Conservation (phyloP, 53 echinoderm and acorn worm species). For the Astropecten irregularis region DNA sequence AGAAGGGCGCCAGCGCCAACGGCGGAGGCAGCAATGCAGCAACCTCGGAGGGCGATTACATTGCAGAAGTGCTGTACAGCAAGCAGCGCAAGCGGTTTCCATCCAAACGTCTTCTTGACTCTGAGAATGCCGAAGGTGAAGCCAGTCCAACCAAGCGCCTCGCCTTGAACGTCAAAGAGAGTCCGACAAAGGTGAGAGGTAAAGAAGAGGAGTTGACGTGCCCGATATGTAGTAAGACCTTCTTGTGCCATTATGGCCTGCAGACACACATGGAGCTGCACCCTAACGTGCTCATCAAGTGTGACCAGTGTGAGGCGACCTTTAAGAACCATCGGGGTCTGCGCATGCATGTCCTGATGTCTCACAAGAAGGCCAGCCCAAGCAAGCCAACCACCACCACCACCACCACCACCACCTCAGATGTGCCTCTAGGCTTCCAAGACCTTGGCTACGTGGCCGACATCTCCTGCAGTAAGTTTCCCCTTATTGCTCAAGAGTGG, state of each 20-base stretch:
- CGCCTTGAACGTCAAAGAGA: conserved; percentile 32
- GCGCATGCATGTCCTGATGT: conserved; percentile 95
- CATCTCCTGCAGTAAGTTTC: conserved; percentile 90
- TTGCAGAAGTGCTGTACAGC: conserved; percentile 59
- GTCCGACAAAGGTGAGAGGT: conserved; percentile 3
- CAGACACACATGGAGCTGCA: conserved; percentile 95
- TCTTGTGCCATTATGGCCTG: conserved; percentile 85
- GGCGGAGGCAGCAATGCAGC: no score
- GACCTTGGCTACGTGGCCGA: conserved; percentile 80
- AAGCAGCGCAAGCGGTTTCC: conserved; percentile 69
- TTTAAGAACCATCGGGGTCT: conserved; percentile 92
- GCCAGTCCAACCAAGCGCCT: conserved; percentile 50
- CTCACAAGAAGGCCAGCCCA: conserved; percentile 72
- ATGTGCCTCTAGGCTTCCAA: conserved; percentile 73
- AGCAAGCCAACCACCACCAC: conserved; percentile 5
- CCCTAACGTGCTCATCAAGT: conserved; percentile 79
- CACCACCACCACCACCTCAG: conserved; percentile 1
- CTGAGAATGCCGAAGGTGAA: conserved; percentile 29
- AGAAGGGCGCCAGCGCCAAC: conserved; percentile 34
- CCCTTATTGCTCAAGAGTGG: conserved; percentile 92
- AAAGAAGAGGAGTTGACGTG: conserved; percentile 74
- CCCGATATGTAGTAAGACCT: conserved; percentile 89
- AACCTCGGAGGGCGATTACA: conserved; percentile 32
- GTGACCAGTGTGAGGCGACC: conserved; percentile 73
- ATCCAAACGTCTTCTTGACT: conserved; percentile 59